Conservation (phyloP, 2,797 vertebrate genomes). For the Netta rufina region DNA sequence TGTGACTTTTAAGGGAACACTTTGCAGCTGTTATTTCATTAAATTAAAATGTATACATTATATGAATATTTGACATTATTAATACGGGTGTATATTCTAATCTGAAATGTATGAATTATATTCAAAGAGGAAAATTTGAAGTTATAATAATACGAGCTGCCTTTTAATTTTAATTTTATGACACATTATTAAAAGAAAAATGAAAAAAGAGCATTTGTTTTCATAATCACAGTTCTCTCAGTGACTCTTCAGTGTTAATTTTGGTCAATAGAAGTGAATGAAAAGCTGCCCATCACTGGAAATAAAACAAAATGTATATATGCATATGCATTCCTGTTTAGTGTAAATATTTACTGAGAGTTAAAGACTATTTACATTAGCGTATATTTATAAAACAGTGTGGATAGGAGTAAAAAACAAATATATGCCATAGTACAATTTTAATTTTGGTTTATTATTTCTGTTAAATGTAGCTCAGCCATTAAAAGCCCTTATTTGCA, state of each 20-base stretch:
- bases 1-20: background rate
- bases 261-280: constrained; percentile 51
- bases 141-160: background rate
- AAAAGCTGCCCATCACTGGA: constrained; percentile 31
- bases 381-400: constrained; percentile 45
- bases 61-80: constrained; percentile 12
- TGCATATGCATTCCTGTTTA: constrained; percentile 39
- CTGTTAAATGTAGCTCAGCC: constrained; percentile 62
- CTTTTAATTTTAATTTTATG: constrained; percentile 35
- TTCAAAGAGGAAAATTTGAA: background rate
- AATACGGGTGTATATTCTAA: constrained; percentile 20
- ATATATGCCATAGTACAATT: constrained; percentile 39
- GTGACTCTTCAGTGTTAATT: constrained; percentile 28
- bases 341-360: constrained; percentile 41
- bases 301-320: constrained; percentile 30
- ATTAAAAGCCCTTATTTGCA: constrained; percentile 74
- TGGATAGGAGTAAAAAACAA: constrained; percentile 19
- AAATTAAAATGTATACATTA: background rate
- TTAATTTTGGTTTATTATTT: constrained; percentile 71
- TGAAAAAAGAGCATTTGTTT: background rate
- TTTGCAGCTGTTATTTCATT: background rate
- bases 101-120: constrained; percentile 21
- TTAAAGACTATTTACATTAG: constrained; percentile 55
- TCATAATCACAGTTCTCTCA: constrained; percentile 33
- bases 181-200: constrained; percentile 8